Conservation (phyloP, 2,888 invertebrate genomes). For the Philonicus albiceps region DNA sequence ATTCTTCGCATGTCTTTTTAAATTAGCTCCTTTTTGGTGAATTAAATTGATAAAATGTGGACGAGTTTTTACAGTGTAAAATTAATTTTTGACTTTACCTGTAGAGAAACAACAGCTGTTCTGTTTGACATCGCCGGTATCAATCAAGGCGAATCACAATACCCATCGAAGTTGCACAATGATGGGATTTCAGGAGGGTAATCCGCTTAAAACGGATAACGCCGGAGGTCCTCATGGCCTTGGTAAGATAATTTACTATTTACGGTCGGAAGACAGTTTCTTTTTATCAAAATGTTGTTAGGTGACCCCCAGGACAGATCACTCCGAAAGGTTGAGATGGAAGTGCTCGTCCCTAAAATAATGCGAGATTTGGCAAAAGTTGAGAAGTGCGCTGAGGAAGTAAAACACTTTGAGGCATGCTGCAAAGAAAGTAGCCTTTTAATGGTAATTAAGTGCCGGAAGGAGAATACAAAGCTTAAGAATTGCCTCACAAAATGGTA, state of each 20-base stretch:
- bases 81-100: neutral
- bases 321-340: conserved; percentile 87
- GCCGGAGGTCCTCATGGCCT: conserved; percentile 66
- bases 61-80: neutral
- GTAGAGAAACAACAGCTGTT: neutral
- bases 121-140: neutral
- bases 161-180: neutral
- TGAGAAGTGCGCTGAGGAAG: conserved; percentile 80
- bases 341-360: conserved; percentile 87
- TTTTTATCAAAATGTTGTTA: conserved; percentile 43
- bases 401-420: conserved; percentile 75
- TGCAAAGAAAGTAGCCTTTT: conserved; percentile 73
- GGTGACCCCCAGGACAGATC: conserved; percentile 69
- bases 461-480: conserved; percentile 74
- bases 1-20: too few species aligned
- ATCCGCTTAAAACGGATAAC: neutral
- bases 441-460: conserved; percentile 79
- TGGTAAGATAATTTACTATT: conserved; percentile 60
- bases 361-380: conserved; percentile 82
- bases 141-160: neutral
- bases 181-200: conserved; percentile 7
- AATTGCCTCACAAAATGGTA: conserved; percentile 81
- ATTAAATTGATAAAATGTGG: too few species aligned
- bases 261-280: neutral
- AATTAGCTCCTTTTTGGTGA: too few species aligned